Conservation (phyloP, 2,888 invertebrate genomes). For the Morpho helenor region DNA sequence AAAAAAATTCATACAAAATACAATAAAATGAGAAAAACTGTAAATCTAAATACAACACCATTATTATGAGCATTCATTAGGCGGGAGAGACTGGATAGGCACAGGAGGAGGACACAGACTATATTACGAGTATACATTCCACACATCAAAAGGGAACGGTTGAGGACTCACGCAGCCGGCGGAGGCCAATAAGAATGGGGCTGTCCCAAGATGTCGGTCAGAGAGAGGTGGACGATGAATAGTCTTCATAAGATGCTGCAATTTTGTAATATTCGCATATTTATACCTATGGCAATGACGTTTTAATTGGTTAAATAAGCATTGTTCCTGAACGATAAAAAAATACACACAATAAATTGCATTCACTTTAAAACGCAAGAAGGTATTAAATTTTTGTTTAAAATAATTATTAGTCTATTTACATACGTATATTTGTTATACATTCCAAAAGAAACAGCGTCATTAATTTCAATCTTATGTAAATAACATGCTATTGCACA, state of each 20-base stretch:
- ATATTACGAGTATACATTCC: conserved; percentile 63
- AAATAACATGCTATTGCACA: too few relatives aligned
- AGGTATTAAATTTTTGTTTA: not conserved
- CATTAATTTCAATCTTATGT: too few relatives aligned
- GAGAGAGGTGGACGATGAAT: conserved; percentile 85
- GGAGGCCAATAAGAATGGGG: conserved; percentile 66
- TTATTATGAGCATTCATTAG: conserved; percentile 47
- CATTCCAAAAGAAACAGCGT: too few relatives aligned
- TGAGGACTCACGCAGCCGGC: conserved; percentile 72
- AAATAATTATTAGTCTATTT: too few relatives aligned
- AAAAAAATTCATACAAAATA: conserved; percentile 29
- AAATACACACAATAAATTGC: not conserved
- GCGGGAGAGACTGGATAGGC: conserved; percentile 39
- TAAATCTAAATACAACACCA: conserved; percentile 54
- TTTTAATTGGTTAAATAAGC: conserved; percentile 61
- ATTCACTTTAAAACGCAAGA: not conserved
- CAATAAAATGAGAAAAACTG: conserved; percentile 30
- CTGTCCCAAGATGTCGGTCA: conserved; percentile 77
- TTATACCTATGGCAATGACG: conserved; percentile 76
- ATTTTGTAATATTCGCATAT: conserved; percentile 78
- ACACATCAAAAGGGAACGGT: conserved; percentile 69
- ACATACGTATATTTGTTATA: too few relatives aligned
- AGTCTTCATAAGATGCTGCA: conserved; percentile 86
- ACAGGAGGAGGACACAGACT: conserved; percentile 39
- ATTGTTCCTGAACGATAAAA: conserved; percentile 25